Evolutionary conservation across 2,113 vertebrate genomes (phyloP).

Genomic region (Dermatemys mawii): DNA sequence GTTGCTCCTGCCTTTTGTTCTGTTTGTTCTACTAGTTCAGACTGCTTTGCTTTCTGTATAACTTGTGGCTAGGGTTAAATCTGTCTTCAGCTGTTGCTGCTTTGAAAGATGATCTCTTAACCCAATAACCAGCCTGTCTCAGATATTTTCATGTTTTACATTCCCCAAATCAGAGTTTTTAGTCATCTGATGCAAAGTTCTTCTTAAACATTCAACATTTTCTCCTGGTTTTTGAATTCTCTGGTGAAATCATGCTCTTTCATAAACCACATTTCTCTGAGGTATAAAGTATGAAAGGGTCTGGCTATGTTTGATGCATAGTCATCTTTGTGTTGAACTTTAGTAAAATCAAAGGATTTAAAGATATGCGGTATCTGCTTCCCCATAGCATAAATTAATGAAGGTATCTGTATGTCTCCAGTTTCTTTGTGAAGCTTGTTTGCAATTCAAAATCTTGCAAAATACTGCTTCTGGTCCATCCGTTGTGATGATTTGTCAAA

Average conservation of each 20-base stretch:
- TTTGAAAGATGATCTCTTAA: too few species aligned
- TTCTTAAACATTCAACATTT: neutral
- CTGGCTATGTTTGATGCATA: neutral
- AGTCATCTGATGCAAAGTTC: neutral
- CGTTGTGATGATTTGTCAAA: too few species aligned
- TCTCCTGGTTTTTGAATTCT: neutral
- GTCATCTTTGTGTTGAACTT: neutral
- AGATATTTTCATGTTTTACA: neutral
- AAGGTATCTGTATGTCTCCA: neutral
- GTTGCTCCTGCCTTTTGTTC: neutral
- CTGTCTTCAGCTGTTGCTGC: neutral
- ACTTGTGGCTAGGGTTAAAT: neutral
- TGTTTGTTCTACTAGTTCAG: neutral
- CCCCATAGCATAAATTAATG: too few species aligned
- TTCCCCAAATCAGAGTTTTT: neutral
- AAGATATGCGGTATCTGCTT: too few species aligned
- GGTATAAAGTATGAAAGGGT: too few species aligned
- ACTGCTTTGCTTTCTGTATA: neutral
- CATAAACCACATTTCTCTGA: too few species aligned
- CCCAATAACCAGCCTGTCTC: too few species aligned
- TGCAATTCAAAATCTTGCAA: neutral
- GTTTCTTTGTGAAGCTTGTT: neutral
- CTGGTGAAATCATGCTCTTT: too few species aligned
- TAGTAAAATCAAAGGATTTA: neutral
- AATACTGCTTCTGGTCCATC: neutral